phyloP scores from a whole-genome alignment of 2,113 vertebrate species.

The Aspidoscelis tigris region DNA sequence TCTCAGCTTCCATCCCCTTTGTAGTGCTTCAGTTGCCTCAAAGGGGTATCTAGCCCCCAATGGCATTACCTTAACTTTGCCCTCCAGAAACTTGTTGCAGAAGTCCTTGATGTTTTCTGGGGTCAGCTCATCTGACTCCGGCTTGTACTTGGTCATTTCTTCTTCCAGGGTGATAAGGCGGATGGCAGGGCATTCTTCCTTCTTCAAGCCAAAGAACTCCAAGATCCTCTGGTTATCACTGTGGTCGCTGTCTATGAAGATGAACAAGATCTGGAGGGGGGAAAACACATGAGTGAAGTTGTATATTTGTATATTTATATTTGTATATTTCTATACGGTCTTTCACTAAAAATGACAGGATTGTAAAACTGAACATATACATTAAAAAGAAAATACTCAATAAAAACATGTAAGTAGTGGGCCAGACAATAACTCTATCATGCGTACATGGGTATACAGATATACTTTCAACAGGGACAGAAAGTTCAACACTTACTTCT shows the following conservation, averaged over 20 bases:
- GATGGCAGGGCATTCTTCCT: slow-evolving; percentile 94
- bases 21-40: neutral
- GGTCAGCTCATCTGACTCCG: slow-evolving; percentile 83
- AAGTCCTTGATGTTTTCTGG: slow-evolving; percentile 88
- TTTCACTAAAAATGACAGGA: no score
- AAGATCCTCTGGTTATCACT: slow-evolving; percentile 96
- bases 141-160: slow-evolving; percentile 99
- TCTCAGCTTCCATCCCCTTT: neutral
- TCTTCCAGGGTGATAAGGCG: slow-evolving; percentile 97
- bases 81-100: slow-evolving; percentile 88
- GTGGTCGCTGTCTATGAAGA: slow-evolving; percentile 96
- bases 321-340: no score
- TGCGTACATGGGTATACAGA: no score
- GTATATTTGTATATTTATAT: no score
- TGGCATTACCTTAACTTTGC: slow-evolving; percentile 91
- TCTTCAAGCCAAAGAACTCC: slow-evolving; percentile 98
- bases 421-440: no score
- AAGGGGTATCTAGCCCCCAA: neutral
- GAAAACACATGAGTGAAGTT: slow-evolving; percentile 35
- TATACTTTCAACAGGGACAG: no score
- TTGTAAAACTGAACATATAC: no score
- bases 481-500: no score
- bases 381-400: no score
- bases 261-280: slow-evolving; percentile 89
- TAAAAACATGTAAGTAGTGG: no score